These are phyloP conservation scores for human (Homo sapiens) DNA, from an alignment of 2,113 vertebrate species.

Conservation along the genomic window DNA sequence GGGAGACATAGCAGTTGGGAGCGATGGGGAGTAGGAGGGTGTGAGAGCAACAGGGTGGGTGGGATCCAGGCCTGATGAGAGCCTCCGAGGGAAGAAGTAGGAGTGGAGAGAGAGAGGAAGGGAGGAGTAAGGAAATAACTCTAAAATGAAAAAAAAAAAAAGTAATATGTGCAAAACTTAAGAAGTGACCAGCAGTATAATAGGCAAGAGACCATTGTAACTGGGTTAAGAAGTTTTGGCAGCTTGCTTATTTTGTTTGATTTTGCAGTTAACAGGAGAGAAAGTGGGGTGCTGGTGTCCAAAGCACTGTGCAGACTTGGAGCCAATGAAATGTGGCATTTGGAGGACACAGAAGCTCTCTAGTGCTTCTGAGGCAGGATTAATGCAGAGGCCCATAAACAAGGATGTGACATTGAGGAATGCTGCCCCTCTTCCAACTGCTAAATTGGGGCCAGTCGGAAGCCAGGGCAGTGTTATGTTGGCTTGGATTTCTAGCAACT, in stretches of 20 bases:
- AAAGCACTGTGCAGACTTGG: too few species aligned
- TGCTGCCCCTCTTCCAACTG: background rate
- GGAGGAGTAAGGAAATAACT: background rate
- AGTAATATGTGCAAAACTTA: background rate
- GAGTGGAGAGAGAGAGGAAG: background rate
- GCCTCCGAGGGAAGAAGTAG: background rate
- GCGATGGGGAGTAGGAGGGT: background rate
- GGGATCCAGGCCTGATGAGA: background rate
- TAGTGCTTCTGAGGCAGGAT: background rate
- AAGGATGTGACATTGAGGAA: background rate
- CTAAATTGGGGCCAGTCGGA: background rate
- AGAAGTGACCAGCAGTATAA: background rate
- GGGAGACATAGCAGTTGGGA: background rate
- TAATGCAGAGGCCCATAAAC: background rate
- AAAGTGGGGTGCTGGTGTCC: background rate
- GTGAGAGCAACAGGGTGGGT: accelerated
- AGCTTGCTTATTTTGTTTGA: background rate
- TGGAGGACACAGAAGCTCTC: background rate
- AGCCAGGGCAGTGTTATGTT: background rate
- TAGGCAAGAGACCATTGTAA: background rate
- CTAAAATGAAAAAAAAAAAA: background rate
- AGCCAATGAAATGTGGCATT: background rate
- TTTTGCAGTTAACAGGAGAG: background rate
- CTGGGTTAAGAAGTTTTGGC: background rate
- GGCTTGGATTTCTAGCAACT: background rate